Conservation (phyloP, 2,113 vertebrate genomes). For the Ahaetulla prasina region DNA sequence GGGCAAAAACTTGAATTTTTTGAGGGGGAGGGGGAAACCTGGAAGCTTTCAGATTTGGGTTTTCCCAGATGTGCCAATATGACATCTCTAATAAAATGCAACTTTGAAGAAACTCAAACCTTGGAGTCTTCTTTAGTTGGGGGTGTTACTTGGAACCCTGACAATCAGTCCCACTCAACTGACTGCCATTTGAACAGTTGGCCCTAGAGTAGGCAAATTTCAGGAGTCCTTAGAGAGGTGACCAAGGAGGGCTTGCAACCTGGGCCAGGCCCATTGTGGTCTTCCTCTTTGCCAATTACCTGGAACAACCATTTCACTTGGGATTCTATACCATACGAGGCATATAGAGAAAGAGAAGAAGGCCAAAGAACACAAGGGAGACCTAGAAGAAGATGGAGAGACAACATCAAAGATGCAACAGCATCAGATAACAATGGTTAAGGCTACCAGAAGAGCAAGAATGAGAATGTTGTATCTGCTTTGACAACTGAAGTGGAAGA, state of each 20-base stretch:
- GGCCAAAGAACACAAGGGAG: neutral
- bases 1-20: too few relatives aligned
- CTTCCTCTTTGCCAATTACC: neutral
- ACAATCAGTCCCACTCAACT: neutral
- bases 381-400: neutral
- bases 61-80: too few relatives aligned
- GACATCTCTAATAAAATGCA: too few relatives aligned
- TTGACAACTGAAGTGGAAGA: too few relatives aligned
- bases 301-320: neutral
- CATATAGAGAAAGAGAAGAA: neutral
- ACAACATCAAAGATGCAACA: too few relatives aligned
- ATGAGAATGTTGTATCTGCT: too few relatives aligned
- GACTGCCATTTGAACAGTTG: neutral
- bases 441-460: neutral
- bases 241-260: neutral
- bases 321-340: neutral
- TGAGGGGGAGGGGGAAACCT: too few relatives aligned
- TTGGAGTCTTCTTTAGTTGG: too few relatives aligned
- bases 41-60: too few relatives aligned
- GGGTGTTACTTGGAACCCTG: too few relatives aligned
- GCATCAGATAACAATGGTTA: neutral
- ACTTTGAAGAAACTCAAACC: too few relatives aligned
- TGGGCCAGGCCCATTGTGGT: neutral
- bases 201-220: neutral
- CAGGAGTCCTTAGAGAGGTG: neutral